A percentile compares a stretch with the other conserved stretches of the same genome.
Evolutionary conservation across 1,140 invertebrate genomes (phyloP).

Genomic region (Asobara japonica): DNA sequence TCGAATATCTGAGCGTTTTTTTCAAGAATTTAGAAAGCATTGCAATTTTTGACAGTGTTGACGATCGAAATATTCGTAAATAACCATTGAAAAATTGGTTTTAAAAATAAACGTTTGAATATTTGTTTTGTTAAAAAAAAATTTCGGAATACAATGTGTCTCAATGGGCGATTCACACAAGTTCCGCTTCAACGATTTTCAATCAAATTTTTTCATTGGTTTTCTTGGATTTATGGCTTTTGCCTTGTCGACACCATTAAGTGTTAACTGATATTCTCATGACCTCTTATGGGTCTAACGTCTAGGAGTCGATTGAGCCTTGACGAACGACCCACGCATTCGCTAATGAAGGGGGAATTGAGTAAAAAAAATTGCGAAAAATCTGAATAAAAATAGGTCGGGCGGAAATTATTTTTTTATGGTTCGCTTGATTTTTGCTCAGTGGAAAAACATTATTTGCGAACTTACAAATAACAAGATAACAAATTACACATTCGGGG

Average conservation of each 20-base stretch:
- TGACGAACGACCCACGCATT: slow-evolving; percentile 50
- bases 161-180: no score
- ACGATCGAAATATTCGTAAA: slow-evolving; percentile 10
- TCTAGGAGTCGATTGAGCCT: slow-evolving; percentile 44
- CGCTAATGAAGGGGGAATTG: slow-evolving; percentile 42
- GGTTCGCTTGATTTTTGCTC: no score
- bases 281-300: slow-evolving; percentile 34
- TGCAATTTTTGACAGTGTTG: background rate
- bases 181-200: background rate
- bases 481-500: no score
- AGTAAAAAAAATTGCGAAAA: no score
- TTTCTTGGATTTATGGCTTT: background rate
- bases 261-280: background rate
- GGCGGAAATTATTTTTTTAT: no score
- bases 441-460: no score
- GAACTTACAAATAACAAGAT: no score
- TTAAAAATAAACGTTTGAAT: background rate
- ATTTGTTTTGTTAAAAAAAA: no score
- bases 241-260: background rate
- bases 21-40: background rate
- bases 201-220: background rate
- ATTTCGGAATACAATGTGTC: no score
- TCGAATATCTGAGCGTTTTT: background rate
- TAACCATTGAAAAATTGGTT: no score
- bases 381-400: no score